phyloP scores from a whole-genome alignment of 2,113 vertebrate species.

The Chloropsis hardwickii region DNA sequence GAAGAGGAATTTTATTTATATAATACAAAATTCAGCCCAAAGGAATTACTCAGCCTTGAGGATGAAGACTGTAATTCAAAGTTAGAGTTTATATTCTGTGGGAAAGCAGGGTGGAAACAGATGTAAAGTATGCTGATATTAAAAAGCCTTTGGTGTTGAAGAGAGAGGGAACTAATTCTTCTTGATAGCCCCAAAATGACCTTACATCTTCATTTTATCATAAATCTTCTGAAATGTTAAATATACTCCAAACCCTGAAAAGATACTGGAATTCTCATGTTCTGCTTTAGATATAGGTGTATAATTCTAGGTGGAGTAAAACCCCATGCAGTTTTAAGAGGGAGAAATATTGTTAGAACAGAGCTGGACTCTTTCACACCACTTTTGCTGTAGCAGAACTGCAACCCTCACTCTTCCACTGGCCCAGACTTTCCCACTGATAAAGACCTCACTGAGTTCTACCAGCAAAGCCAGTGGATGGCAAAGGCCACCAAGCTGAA shows the following conservation, averaged over 20 bases:
- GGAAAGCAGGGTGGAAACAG: neutral
- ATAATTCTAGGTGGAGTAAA: neutral
- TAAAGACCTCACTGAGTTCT: neutral
- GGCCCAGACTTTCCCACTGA: neutral
- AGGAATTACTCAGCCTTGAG: slow-evolving; percentile 2
- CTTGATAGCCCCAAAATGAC: neutral
- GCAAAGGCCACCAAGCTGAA: neutral
- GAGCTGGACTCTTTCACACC: neutral
- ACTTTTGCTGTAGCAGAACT: neutral
- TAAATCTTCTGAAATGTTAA: neutral
- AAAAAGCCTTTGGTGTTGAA: neutral
- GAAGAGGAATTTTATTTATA: neutral
- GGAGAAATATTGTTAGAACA: neutral
- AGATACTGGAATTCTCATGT: neutral
- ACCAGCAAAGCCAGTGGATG: neutral
- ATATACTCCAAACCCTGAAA: neutral
- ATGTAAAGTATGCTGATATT: neutral
- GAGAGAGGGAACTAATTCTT: neutral
- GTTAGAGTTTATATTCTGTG: neutral
- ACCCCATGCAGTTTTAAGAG: neutral
- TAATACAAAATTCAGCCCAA: neutral
- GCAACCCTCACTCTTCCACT: neutral
- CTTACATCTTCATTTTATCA: neutral
- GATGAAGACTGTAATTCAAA: neutral
- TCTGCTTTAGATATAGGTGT: neutral